A percentile compares a stretch with the other conserved stretches of the same genome.
phyloP scores from a whole-genome alignment of 1,140 invertebrate genomes.

The Microplitis demolitor region DNA sequence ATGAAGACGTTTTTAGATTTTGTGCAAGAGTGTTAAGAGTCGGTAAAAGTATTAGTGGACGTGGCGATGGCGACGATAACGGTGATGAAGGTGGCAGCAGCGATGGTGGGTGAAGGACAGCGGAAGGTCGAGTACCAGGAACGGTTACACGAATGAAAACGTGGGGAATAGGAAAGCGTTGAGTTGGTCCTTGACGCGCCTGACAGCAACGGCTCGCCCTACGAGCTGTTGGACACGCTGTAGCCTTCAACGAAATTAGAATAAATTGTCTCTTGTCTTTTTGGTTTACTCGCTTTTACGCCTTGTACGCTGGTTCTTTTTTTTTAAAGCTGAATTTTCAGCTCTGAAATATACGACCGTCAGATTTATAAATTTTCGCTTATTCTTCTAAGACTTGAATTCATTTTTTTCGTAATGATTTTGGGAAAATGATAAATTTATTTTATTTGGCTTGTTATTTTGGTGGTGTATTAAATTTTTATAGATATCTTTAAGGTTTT shows the following conservation, averaged over 20 bases:
- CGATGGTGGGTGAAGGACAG: slow-evolving; percentile 6
- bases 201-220: slow-evolving; percentile 27
- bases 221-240: slow-evolving; percentile 61
- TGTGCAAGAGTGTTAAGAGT: neutral
- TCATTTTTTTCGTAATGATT: neutral
- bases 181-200: neutral
- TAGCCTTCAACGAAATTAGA: slow-evolving; percentile 61
- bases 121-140: neutral
- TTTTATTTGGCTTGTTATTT: neutral
- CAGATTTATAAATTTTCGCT: no score
- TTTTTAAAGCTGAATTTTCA: neutral
- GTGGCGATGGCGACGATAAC: slow-evolving; percentile 13
- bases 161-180: slow-evolving; percentile 7
- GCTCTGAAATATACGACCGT: neutral
- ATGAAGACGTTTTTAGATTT: no score
- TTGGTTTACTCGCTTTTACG: slow-evolving; percentile 1
- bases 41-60: slow-evolving; percentile 17
- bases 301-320: neutral
- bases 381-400: no score
- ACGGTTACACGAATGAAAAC: slow-evolving; percentile 3
- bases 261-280: slow-evolving; percentile 56
- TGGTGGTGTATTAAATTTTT: no score
- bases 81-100: slow-evolving; percentile 19
- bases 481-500: no score
- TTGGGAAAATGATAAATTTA: neutral